phyloP scores from a whole-genome alignment of 2,888 invertebrate species.

The Ceramica pisi region DNA sequence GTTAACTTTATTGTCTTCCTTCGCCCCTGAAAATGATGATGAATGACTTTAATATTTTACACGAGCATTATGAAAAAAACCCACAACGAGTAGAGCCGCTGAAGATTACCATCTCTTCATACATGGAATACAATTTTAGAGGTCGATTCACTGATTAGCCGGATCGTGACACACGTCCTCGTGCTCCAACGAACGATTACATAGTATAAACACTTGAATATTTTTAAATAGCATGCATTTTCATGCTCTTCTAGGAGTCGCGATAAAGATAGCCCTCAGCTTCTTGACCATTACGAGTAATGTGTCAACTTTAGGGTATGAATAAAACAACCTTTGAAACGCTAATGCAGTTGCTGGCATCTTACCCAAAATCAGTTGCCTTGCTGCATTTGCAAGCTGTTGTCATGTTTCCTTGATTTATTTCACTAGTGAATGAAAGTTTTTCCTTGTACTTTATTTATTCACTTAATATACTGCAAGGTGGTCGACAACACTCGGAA shows the following conservation, averaged over 20 bases:
- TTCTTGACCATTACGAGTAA: conserved; percentile 26
- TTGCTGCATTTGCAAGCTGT: conserved; percentile 1
- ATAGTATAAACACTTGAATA: conserved; percentile 44
- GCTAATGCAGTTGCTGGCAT: conserved; percentile 40
- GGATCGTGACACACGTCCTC: conserved; percentile 60
- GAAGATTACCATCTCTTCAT: conserved; percentile 62
- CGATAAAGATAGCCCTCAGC: conserved; percentile 43
- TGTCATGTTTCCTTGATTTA: conserved; percentile 8
- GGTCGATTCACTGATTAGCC: conserved; percentile 65
- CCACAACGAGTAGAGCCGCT: conserved; percentile 43
- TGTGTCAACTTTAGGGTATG: conserved; percentile 27
- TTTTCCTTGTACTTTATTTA: conserved; percentile 20
- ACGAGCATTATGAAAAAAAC: conserved; percentile 36
- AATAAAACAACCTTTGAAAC: conserved; percentile 30
- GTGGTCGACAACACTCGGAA: conserved; percentile 38
- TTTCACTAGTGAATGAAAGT: background rate
- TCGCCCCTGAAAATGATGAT: conserved; percentile 34
- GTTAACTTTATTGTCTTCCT: conserved; percentile 17
- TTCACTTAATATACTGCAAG: conserved; percentile 27
- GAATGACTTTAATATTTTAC: conserved; percentile 29
- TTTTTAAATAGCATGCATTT: conserved; percentile 54
- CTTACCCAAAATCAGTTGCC: conserved; percentile 11
- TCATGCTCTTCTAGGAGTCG: conserved; percentile 42
- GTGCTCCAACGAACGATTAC: conserved; percentile 51
- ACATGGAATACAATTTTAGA: conserved; percentile 59